Evolutionary conservation across 2,113 vertebrate species (phyloP), one percentile per base, ranked within the genome.

Genomic region (Corythoichthys haematopterus): DNA sequence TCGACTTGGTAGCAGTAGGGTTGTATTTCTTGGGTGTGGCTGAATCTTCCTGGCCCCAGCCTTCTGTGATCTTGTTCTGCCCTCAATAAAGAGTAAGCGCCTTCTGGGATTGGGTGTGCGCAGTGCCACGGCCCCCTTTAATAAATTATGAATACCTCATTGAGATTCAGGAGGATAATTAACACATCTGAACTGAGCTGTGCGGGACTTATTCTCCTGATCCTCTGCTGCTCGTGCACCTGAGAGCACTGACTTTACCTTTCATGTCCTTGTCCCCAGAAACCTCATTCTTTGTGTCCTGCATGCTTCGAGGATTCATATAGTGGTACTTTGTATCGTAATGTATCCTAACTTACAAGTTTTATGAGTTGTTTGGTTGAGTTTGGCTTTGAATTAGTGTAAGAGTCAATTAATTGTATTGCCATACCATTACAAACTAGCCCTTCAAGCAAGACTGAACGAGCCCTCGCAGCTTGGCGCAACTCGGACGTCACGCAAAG

Each of bases 71-170:
- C 65, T 84, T 72, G 73, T 72, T 56, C 67, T 70, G 48, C 35
- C 73, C 62, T 74, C 52, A 62, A 72, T 70, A 75, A 79, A 84
- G 64, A 68, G 14, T 61, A 59, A 74, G 64, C 61, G 52, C 71
- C 83, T 72, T 61, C 0, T 3, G 78, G 77, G 82, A 76, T 40
- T 48, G 43, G 11, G 47, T 51, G 71, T 68, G 66, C 64, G 74
- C 66, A 71, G 60, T 74, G 55, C 16, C 72, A 45, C 59, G 59
- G 62, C 43, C 61, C 48, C 68, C 76, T 70, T 81, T 67, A 65
- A 88, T 87, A 69, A 88, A 85, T 89, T 81, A 88, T 88, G 80
- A 84, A 87, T 87, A 73, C 85, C 80, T 85, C 79, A 86, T 89
- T 88, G 72, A 79, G 78, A 87, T 87, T 86, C 80, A 51, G 56